Conservation (phyloP, 2,888 invertebrate genomes). For the Abrostola tripartita region DNA sequence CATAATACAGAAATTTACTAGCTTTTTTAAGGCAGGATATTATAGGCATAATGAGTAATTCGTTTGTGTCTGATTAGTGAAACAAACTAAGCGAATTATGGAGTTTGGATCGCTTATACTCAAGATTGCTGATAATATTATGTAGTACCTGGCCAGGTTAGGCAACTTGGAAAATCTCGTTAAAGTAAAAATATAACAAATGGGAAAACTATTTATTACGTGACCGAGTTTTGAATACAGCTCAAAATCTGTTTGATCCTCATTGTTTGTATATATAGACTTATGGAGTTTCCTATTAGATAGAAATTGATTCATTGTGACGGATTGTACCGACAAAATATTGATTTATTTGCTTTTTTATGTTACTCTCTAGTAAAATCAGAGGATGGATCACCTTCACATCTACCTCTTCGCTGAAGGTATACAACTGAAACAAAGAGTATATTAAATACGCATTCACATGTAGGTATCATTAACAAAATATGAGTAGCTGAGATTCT, state of each 20-base stretch:
- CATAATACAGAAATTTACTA: too few species aligned
- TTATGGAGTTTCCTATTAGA: too few species aligned
- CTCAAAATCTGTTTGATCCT: conserved; percentile 3
- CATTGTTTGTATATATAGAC: not conserved
- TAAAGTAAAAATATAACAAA: conserved; percentile 37
- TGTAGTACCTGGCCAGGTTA: not conserved
- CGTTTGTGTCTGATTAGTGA: too few species aligned
- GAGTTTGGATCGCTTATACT: too few species aligned
- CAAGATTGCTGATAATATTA: not conserved
- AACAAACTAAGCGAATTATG: too few species aligned
- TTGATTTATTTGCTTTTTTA: too few species aligned
- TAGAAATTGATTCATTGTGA: too few species aligned
- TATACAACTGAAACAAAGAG: conserved; percentile 37
- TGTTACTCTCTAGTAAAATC: not conserved
- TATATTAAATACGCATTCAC: not conserved
- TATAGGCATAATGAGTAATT: too few species aligned
- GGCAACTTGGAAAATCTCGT: conserved; percentile 22
- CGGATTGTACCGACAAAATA: too few species aligned
- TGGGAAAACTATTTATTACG: conserved; percentile 51
- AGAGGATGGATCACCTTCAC: conserved; percentile 13
- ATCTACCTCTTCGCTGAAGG: conserved; percentile 29
- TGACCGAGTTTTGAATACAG: conserved; percentile 40
- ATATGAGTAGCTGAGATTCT: not conserved
- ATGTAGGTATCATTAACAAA: conserved; percentile 5
- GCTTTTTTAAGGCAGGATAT: too few species aligned